Conservation (phyloP, 1,140 invertebrate genomes). For the Brachionus manjavacas region DNA sequence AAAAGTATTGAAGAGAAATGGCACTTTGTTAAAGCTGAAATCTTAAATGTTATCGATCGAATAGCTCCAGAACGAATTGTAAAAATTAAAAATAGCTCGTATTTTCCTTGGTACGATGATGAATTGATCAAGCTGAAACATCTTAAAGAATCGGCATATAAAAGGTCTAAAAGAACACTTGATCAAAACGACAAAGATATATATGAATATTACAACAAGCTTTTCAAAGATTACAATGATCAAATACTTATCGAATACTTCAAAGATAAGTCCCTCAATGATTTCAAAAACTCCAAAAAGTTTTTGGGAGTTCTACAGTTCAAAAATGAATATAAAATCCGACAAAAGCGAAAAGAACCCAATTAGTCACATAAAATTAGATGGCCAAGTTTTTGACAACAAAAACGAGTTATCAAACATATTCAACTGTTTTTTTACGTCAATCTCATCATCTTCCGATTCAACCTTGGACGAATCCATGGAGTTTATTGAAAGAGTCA, state of each 20-base stretch:
- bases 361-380: neutral
- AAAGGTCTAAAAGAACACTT: neutral
- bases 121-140: slow-evolving; percentile 1
- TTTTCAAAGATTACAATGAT: slow-evolving; percentile 2
- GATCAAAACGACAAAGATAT: neutral
- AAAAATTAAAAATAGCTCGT: neutral
- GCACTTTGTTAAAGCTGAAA: neutral
- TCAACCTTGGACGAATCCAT: neutral
- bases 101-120: neutral
- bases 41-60: neutral
- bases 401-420: neutral
- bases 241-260: neutral
- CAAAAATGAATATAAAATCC: neutral
- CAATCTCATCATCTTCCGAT: neutral
- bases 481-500: neutral
- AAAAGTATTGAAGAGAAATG: neutral
- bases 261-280: neutral
- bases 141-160: neutral
- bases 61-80: neutral
- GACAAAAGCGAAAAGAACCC: neutral
- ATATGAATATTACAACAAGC: neutral
- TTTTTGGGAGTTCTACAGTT: neutral
- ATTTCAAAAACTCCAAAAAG: neutral
- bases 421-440: neutral
- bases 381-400: neutral